Conservation (phyloP, 1,140 invertebrate genomes). For the Drosophila jambulina region DNA sequence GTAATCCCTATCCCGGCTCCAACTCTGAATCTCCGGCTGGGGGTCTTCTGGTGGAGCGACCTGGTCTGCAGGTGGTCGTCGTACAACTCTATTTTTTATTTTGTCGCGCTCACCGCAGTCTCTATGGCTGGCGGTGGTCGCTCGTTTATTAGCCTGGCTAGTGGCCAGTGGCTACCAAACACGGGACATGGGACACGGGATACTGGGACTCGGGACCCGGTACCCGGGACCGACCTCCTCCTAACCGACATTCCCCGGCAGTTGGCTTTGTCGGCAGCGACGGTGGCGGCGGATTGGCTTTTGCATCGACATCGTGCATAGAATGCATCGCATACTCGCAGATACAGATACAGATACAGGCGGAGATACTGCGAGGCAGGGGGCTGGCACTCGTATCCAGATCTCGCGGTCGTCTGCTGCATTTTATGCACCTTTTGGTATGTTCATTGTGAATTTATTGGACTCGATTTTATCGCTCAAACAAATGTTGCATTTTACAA, state of each 20-base stretch:
- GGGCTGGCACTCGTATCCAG: slow-evolving; percentile 54
- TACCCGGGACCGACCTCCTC: slow-evolving; percentile 23
- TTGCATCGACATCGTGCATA: slow-evolving; percentile 32
- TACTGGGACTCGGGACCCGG: slow-evolving; percentile 18
- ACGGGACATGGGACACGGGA: slow-evolving; percentile 18
- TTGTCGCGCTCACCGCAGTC: slow-evolving; percentile 80
- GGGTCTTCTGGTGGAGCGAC: slow-evolving; percentile 39
- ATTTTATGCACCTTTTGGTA: slow-evolving; percentile 82
- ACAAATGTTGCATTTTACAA: slow-evolving; percentile 84
- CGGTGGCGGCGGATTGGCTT: slow-evolving; percentile 15
- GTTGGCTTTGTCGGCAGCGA: slow-evolving; percentile 26
- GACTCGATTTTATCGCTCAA: slow-evolving; percentile 82
- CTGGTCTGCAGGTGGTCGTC: slow-evolving; percentile 78
- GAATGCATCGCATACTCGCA: slow-evolving; percentile 73
- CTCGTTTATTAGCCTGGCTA: slow-evolving; percentile 55
- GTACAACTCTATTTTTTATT: slow-evolving; percentile 84
- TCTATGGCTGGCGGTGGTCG: slow-evolving; percentile 71
- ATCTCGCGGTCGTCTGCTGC: slow-evolving; percentile 75
- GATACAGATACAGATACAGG: slow-evolving; percentile 72
- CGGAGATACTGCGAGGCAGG: slow-evolving; percentile 51
- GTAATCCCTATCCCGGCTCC: slow-evolving; percentile 28
- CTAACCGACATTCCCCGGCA: slow-evolving; percentile 14
- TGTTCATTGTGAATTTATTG: slow-evolving; percentile 85
- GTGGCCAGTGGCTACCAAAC: slow-evolving; percentile 44
- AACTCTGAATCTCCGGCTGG: slow-evolving; percentile 28